Percentiles rank a stretch among this genome's conserved stretches.
Conservation (phyloP, 1,140 invertebrate species). For the Copidosoma floridanum region DNA sequence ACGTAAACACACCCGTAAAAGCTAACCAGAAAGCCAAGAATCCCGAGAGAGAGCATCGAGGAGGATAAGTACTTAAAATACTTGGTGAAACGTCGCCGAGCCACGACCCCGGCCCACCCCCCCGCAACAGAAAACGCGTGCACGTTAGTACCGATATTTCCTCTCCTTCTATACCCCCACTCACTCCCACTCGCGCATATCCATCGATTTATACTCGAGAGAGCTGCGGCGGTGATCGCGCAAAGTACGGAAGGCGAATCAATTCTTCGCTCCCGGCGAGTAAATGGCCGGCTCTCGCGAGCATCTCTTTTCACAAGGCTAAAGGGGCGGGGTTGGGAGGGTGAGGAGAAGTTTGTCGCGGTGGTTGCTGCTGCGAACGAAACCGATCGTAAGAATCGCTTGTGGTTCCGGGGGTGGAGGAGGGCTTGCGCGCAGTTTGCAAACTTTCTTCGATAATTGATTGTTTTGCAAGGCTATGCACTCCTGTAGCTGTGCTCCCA, state of each 20-base stretch:
- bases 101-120: background rate
- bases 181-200: conserved; percentile 2
- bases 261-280: conserved; percentile 33
- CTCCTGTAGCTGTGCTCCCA: no score
- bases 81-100: background rate
- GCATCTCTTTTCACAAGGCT: no score
- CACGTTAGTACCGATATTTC: background rate
- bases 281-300: conserved; percentile 2
- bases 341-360: background rate
- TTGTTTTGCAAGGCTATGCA: conserved; percentile 49
- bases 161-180: background rate
- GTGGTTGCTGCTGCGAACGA: conserved; percentile 17
- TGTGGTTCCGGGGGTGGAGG: conserved; percentile 21
- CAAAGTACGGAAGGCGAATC: conserved; percentile 41
- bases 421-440: conserved; percentile 35
- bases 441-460: conserved; percentile 52
- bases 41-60: no score
- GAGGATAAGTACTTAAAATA: conserved; percentile 1
- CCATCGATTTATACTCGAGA: conserved; percentile 42
- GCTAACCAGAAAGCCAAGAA: background rate
- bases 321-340: background rate
- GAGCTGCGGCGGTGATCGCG: conserved; percentile 36
- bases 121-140: no score
- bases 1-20: no score
- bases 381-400: conserved; percentile 42